A percentile compares a stretch with the other conserved stretches of the same genome.
Evolutionary conservation across 2,888 invertebrate species (phyloP).

Genomic region (Drosophila neonasuta): DNA sequence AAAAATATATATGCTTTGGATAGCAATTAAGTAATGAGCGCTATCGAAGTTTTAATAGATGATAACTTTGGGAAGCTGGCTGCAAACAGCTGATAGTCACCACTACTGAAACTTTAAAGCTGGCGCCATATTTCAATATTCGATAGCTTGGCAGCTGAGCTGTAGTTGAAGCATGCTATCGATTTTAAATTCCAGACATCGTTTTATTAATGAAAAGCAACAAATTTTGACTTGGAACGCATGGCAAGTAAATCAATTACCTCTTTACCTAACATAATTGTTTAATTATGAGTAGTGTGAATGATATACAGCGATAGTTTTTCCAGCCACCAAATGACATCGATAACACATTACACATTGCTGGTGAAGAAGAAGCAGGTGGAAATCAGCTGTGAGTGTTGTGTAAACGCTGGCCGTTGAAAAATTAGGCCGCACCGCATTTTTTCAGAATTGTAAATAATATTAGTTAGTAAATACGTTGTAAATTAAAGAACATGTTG

Average conservation of each 20-base stretch:
- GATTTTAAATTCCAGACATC: neutral
- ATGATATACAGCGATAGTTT: too few relatives aligned
- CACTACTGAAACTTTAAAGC: constrained; percentile 6
- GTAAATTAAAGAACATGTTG: constrained; percentile 61
- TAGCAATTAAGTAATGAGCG: neutral
- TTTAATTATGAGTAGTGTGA: too few relatives aligned
- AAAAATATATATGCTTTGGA: constrained; percentile 21
- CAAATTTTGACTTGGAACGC: too few relatives aligned
- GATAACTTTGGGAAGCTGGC: too few relatives aligned
- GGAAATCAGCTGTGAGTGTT: constrained; percentile 58
- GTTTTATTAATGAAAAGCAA: too few relatives aligned
- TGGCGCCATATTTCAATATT: neutral
- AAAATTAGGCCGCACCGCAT: constrained; percentile 45
- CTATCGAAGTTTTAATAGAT: neutral
- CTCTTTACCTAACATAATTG: too few relatives aligned
- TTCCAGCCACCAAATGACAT: neutral
- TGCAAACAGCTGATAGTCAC: too few relatives aligned
- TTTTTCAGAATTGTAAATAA: constrained; percentile 55
- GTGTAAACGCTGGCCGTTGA: constrained; percentile 63
- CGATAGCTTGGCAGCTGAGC: neutral
- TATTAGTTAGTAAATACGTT: constrained; percentile 30
- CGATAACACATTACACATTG: constrained; percentile 9
- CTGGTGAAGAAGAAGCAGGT: constrained; percentile 5
- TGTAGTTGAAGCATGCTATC: neutral
- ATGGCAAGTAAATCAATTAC: too few relatives aligned